Evolutionary conservation across 1,140 invertebrate genomes (phyloP).

Genomic region (Micrasema longulum): DNA sequence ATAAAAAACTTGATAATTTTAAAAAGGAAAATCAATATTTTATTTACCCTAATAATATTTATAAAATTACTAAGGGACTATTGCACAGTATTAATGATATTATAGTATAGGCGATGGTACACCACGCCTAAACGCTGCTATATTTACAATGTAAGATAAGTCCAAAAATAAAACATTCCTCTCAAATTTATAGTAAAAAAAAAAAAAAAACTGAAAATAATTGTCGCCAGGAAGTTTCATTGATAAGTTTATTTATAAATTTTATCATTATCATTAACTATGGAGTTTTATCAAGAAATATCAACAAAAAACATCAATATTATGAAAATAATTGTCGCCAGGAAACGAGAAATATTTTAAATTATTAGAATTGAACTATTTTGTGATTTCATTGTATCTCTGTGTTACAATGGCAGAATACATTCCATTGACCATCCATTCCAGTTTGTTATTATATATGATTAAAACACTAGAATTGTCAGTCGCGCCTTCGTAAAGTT

Average conservation of each 20-base stretch:
- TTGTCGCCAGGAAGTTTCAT: slow-evolving; percentile 5
- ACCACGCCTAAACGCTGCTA: neutral
- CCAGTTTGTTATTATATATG: slow-evolving; percentile 23
- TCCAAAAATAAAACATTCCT: slow-evolving; percentile 33
- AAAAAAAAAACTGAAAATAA: too few species aligned
- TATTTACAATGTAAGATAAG: slow-evolving; percentile 30
- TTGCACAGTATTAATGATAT: slow-evolving; percentile 47
- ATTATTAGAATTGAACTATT: slow-evolving; percentile 17
- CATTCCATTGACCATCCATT: slow-evolving; percentile 15
- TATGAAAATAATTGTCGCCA: neutral
- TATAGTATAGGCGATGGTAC: slow-evolving; percentile 16
- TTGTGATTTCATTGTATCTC: neutral
- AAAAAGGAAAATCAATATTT: slow-evolving; percentile 43
- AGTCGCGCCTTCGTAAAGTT: slow-evolving; percentile 41
- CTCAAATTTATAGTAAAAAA: slow-evolving; percentile 18
- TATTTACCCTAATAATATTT: slow-evolving; percentile 48
- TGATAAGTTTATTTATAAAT: too few species aligned
- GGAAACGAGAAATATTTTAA: neutral
- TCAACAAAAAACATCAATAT: too few species aligned
- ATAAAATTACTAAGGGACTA: slow-evolving; percentile 50
- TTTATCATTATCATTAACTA: too few species aligned
- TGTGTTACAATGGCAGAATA: neutral
- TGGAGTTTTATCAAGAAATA: too few species aligned
- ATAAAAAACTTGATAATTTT: slow-evolving; percentile 24
- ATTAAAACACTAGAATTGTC: slow-evolving; percentile 41